Conservation (phyloP, 2,113 vertebrate species). For the Neotragus moschatus region DNA sequence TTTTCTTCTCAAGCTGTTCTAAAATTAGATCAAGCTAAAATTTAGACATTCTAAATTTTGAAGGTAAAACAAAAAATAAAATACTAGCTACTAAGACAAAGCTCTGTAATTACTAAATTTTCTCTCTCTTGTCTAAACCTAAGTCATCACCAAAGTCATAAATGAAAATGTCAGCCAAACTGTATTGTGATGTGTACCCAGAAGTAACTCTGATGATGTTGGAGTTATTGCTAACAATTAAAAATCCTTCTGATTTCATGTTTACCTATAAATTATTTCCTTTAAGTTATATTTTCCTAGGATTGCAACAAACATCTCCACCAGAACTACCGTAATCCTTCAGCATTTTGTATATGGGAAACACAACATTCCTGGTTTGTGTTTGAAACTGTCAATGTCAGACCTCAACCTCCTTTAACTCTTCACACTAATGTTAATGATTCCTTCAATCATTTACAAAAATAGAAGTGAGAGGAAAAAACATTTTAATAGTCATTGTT, state of each 20-base stretch:
- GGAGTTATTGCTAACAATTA: not conserved
- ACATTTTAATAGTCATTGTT: not conserved
- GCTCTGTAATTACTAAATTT: not conserved
- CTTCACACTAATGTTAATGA: not conserved
- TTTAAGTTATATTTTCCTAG: not conserved
- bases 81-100: not conserved
- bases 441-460: not conserved
- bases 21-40: not conserved
- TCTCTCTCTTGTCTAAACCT: not conserved
- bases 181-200: not conserved
- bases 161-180: not conserved
- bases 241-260: not conserved
- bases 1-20: not conserved
- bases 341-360: not conserved
- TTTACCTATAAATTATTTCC: not conserved
- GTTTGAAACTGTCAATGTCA: no score
- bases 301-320: rapidly evolving
- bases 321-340: rapidly evolving
- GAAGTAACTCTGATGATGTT: not conserved
- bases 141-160: not conserved
- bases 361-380: rapidly evolving
- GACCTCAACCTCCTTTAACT: not conserved
- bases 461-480: not conserved
- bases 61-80: not conserved
- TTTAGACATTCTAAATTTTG: not conserved